Evolutionary conservation across 2,888 invertebrate genomes (phyloP).

Genomic region (Polyommatus icarus): DNA sequence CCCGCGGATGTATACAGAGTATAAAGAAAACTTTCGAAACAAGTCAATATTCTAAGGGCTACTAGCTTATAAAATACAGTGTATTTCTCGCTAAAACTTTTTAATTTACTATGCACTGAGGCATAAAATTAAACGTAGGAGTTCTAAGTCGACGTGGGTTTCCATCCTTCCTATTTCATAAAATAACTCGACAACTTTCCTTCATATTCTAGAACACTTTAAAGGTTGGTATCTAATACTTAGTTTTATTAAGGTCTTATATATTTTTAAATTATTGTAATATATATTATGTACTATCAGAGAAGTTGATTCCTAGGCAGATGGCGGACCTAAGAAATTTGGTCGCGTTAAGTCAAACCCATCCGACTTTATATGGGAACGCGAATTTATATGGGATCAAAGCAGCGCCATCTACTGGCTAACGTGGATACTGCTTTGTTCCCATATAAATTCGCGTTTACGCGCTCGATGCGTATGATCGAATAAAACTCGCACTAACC

Average conservation of each 20-base stretch:
- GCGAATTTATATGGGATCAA: too few species aligned
- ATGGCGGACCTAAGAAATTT: too few species aligned
- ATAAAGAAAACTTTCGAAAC: neutral
- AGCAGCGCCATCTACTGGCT: too few species aligned
- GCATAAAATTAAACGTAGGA: slow-evolving; percentile 19
- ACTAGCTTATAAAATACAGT: neutral
- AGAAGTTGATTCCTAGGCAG: too few species aligned
- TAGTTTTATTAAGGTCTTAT: neutral
- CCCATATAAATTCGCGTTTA: too few species aligned
- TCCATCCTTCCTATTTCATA: neutral
- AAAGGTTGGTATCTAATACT: neutral
- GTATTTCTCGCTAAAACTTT: neutral
- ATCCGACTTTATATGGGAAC: too few species aligned
- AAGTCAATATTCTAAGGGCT: neutral
- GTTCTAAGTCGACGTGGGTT: neutral
- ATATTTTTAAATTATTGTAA: too few species aligned
- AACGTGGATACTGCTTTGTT: too few species aligned
- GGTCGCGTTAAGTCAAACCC: too few species aligned
- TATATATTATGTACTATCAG: too few species aligned
- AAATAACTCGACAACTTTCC: neutral
- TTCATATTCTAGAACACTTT: neutral
- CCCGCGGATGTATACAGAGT: neutral
- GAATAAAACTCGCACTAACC: too few species aligned
- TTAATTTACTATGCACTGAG: slow-evolving; percentile 10
- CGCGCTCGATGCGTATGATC: too few species aligned